These are phyloP conservation scores for Homarus americanus DNA, from an alignment of 1,140 invertebrate species.

Conservation along the genomic window DNA sequence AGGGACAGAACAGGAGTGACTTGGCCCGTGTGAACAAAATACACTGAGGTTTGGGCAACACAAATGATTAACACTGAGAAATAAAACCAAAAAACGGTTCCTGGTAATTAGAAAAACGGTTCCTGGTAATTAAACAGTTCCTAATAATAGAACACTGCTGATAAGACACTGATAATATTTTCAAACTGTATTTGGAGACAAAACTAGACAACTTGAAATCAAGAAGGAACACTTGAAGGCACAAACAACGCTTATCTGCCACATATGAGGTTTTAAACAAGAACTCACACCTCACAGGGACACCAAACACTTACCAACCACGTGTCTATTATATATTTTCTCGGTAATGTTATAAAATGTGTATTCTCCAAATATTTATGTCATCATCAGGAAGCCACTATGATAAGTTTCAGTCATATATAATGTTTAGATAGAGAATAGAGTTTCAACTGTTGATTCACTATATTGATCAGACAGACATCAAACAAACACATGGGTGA, in stretches of 20 bases:
- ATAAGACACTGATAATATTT: not conserved
- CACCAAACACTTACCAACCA: not conserved
- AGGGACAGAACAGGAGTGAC: not conserved
- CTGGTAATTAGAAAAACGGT: not conserved
- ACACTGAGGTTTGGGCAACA: not conserved
- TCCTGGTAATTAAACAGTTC: not conserved
- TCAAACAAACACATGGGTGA: constrained; percentile 10
- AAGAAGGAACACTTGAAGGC: not conserved
- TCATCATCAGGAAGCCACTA: not conserved
- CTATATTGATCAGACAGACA: constrained; percentile 3
- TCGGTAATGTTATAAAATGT: not conserved
- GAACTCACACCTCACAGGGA: not conserved
- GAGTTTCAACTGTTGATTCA: not conserved
- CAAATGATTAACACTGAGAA: too few relatives aligned
- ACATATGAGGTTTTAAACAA: not conserved
- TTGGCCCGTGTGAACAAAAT: not conserved
- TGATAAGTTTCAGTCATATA: not conserved
- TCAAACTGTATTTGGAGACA: not conserved
- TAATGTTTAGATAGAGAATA: not conserved
- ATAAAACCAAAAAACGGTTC: too few relatives aligned
- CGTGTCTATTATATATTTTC: not conserved
- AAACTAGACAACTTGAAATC: not conserved
- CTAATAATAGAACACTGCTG: not conserved
- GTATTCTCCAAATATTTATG: not conserved
- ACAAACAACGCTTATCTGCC: not conserved